Evolutionary conservation across 2,797 vertebrate genomes (phyloP).

Genomic region (Protosalanx chinensis): DNA sequence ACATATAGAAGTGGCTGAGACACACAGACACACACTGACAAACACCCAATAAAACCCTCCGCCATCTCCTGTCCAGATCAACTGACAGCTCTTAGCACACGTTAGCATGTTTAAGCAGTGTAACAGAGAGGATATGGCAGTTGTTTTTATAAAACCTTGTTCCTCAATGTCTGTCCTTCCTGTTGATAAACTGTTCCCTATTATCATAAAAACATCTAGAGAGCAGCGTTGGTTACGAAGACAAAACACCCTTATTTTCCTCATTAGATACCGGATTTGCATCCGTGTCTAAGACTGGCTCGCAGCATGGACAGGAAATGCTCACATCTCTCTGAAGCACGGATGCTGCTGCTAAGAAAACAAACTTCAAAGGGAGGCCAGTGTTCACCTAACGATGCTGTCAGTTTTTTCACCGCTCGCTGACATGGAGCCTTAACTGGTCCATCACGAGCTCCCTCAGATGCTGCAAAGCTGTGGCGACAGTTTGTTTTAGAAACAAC

Average conservation of each 20-base stretch:
- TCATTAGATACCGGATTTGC: conserved; percentile 3
- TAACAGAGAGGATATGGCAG: neutral
- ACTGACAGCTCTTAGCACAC: neutral
- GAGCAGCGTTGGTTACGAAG: neutral
- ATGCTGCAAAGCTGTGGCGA: too few relatives aligned
- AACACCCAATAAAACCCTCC: neutral
- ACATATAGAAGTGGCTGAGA: conserved; percentile 20
- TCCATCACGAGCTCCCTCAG: neutral
- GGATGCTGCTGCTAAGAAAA: neutral
- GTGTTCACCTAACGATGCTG: neutral
- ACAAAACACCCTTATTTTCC: neutral
- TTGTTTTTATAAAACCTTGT: neutral
- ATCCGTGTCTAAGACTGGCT: neutral
- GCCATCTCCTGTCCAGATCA: neutral
- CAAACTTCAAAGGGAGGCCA: conserved; percentile 4
- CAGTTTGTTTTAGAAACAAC: too few relatives aligned
- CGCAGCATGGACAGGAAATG: neutral
- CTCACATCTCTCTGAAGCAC: conserved; percentile 2
- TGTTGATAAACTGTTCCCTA: neutral
- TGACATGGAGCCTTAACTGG: neutral
- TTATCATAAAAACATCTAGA: conserved; percentile 1
- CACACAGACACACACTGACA: neutral
- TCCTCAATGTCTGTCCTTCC: neutral
- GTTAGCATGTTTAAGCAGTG: neutral
- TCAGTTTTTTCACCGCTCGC: neutral